Evolutionary conservation across 2,888 invertebrate genomes (phyloP), one percentile per base, ranked within the genome.

Genomic region (Pseudanteris insignis): DNA sequence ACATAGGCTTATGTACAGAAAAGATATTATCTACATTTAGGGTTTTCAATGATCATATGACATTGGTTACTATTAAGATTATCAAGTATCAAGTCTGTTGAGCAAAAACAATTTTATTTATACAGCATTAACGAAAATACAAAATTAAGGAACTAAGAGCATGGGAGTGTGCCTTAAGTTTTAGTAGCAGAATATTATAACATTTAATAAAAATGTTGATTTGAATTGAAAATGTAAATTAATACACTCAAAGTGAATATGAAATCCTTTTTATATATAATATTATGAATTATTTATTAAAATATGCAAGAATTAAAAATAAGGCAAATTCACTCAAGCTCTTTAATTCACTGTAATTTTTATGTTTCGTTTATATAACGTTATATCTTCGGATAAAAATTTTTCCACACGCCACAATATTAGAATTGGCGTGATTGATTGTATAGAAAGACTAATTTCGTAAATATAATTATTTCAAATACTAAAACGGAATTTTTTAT

Each of bases 1-100:
- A 76, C 75, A 77, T 78, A 78, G 74, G 71, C 71, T 77, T 76
- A 77, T 79, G 79, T 79, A 79, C 79, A 79, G 77, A 76, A 63
- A 57, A 74, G 67, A 74, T 78, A 77, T 74, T 75, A 74, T 69
- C 70, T 75, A 73, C 69, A 74, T 70, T 64, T 69, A 64, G 68
- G 66, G 68, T 64, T 69, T 26, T 70, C 61, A 58, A 69, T 67
- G 67, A 71, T 70, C 69, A 73, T 67, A 44, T 67, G 57, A 4
- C 69, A 72, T 71, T 70, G 67, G 70, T 74, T 74, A 71, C 73
- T 6, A 4, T 71, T 68, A 72, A 34, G 41, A 68, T 65, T 69
- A 71, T 68, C 68, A 65, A 36, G 66, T n/a, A 50, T 46, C 29
- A 33, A 67, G 67, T 68, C 58, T 67, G 60, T 54, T 36, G 25